These are phyloP conservation scores for Villa cingulata DNA, from an alignment of 2,888 invertebrate species.

Conservation along the genomic window DNA sequence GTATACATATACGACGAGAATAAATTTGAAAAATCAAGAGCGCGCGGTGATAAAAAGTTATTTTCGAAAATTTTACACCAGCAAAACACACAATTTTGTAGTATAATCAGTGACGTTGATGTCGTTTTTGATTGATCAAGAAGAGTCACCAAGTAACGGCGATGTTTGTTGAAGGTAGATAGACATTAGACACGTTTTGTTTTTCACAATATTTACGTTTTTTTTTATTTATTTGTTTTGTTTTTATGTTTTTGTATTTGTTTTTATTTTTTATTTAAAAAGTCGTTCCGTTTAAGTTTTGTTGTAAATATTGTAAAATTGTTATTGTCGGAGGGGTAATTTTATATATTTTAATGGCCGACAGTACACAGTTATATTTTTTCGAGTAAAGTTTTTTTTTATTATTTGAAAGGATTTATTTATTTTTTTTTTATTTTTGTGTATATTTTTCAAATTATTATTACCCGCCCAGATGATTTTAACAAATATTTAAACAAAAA, in stretches of 20 bases:
- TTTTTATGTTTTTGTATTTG: not conserved
- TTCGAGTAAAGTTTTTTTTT: not conserved
- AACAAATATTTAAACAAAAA: not conserved
- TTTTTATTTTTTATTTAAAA: not conserved
- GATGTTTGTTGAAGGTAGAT: not conserved
- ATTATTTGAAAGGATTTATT: not conserved
- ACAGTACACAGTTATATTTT: not conserved
- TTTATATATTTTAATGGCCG: not conserved
- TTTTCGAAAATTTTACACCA: not conserved
- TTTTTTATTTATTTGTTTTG: not conserved
- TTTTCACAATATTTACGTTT: not conserved
- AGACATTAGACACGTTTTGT: too few relatives aligned
- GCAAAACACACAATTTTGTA: too few relatives aligned
- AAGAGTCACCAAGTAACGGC: not conserved
- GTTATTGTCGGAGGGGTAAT: not conserved
- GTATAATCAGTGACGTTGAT: too few relatives aligned
- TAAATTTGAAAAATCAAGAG: not conserved
- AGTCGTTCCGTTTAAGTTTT: not conserved
- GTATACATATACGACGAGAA: too few relatives aligned
- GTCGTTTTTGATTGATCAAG: constrained; percentile 11
- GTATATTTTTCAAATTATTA: not conserved
- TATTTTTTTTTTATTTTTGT: not conserved
- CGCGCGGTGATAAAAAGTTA: not conserved
- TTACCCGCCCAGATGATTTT: not conserved
- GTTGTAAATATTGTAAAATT: not conserved